Conservation (phyloP, 1,140 invertebrate species). For the Chrysomallon squamiferum region DNA sequence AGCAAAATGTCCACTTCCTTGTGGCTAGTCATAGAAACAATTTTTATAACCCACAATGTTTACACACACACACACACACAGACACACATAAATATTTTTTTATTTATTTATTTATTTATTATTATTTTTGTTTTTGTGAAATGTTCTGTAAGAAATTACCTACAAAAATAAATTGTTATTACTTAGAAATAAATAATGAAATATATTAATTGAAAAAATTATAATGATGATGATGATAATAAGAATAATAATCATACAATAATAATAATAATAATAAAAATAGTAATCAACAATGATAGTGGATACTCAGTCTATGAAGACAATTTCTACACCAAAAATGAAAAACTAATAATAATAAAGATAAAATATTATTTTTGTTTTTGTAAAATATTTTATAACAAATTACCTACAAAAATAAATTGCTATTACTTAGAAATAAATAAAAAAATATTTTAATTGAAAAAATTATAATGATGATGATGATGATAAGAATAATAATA, state of each 20-base stretch:
- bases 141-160: background rate
- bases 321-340: no score
- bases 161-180: background rate
- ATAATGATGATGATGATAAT: background rate
- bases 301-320: no score
- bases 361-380: background rate
- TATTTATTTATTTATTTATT: background rate
- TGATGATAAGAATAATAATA: background rate
- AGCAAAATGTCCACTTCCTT: constrained; percentile 30
- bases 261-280: no score
- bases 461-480: background rate
- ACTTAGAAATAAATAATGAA: background rate
- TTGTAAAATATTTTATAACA: background rate
- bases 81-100: background rate
- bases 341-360: background rate
- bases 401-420: background rate
- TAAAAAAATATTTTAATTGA: background rate
- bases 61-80: background rate
- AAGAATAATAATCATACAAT: background rate
- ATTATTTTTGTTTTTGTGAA: background rate
- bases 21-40: constrained; percentile 16
- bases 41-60: background rate
- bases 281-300: no score
- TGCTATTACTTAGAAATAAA: background rate
- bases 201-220: background rate